Evolutionary conservation across 2,888 invertebrate species (phyloP), one percentile per base, ranked within the genome.

Genomic region (Campoplex capitator): DNA sequence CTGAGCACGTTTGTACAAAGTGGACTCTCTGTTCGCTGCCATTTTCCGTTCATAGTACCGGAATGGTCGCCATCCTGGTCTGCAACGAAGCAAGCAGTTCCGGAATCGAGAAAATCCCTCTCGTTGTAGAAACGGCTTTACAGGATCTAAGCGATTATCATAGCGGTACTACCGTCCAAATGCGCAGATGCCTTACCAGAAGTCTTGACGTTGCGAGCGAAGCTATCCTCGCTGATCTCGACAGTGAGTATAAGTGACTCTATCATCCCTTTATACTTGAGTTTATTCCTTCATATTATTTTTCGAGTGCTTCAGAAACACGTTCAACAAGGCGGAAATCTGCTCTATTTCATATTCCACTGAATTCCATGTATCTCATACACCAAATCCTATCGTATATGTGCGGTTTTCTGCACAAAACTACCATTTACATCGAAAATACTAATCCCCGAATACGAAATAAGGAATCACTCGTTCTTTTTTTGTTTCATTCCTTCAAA

Each of bases 81-180:
- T 96, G 96, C 90, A 97, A 97, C 93, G 96, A 96, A 92, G 95
- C 96, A 89, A 95, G 96, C 82, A 95, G 96, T 70, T 93, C 94
- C 81, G 96, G 96, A 38, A 95, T 96, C 86, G 94, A 95, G 84
- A 95, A 95, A 92, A 95, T 96, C 77, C 96, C 96, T 65, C 93
- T 95, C 85, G 95, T 95, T 87, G 93, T 96, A 80, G 95, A 95
- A 90, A 95, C 96, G 28, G 96, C 96, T 54, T 95, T 96, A 74
- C 95, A 95, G 88, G 97, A 97, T 92, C 93, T 96, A 76, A 95
- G 95, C 91, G 95, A 95, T 81, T 97, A 96, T 92, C 94, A 96
- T 83, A 95, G 95, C 90, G 96, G 96, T 91, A 96, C 96, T n/a
- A 96, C 96, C 91, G 94, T 95, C 92, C 96, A 97, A 94, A 95